Conservation (phyloP, 2,888 invertebrate species). For the Capitulum mitella region DNA sequence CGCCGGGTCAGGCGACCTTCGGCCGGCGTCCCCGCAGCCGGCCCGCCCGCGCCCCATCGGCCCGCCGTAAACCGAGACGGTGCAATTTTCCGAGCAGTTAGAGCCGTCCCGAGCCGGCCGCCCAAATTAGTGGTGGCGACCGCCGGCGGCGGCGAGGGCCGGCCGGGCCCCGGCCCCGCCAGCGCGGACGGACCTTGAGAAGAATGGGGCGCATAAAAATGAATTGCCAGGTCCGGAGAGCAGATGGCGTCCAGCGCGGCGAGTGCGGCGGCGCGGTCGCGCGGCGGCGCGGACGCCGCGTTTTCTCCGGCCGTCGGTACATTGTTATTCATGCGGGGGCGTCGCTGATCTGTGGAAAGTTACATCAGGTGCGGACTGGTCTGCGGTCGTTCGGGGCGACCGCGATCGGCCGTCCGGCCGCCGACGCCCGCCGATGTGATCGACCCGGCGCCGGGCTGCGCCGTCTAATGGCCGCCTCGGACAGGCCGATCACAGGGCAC, state of each 20-base stretch:
- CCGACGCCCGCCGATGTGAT: too few species aligned
- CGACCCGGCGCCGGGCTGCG: too few species aligned
- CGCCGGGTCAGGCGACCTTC: constrained; percentile 4
- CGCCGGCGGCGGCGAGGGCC: constrained; percentile 3
- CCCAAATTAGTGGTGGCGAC: constrained; percentile 18
- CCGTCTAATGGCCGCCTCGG: too few species aligned
- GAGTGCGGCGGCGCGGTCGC: not conserved
- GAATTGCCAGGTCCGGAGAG: constrained; percentile 4
- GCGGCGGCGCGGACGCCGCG: not conserved
- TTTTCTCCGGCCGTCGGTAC: not conserved
- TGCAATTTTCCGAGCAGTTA: constrained; percentile 24
- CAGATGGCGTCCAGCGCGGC: not conserved
- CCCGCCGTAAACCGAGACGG: not conserved
- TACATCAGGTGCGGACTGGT: not conserved
- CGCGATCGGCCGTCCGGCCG: not conserved
- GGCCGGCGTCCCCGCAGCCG: constrained; percentile 6
- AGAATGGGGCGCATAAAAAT: constrained; percentile 22
- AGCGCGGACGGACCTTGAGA: not conserved
- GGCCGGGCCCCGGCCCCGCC: constrained; percentile 8
- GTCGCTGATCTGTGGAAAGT: not conserved
- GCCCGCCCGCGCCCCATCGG: not conserved
- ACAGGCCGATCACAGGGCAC: too few species aligned
- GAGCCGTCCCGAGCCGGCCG: not conserved
- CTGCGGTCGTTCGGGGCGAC: not conserved
- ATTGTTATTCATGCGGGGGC: not conserved